Base-by-base conservation (phyloP, 2,888 invertebrate genomes). In the Eilema caniola region DNA sequence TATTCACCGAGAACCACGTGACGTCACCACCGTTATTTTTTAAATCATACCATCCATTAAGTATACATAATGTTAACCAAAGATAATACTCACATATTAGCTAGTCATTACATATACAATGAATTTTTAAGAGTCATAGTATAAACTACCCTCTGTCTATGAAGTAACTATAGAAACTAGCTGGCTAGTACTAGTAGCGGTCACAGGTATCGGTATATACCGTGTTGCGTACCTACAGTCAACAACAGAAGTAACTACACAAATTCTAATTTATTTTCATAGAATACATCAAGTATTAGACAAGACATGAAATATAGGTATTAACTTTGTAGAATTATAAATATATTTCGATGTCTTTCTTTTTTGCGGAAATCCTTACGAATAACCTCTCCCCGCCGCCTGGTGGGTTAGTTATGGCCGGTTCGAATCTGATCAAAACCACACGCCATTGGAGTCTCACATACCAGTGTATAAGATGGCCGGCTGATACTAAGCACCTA, bases 41-140 rank as follows among this genome's bases (percentile, higher is more conserved):
- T 37, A 16, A 10, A 63, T 63, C 10, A 25, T 11, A 47, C 12
- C 47, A 56, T 59, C 12, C 24, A 23, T 60, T 41, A n/a, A n/a
- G n/a, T n/a, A 37, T 11, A 8, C 33, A 20, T 20, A n/a, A 33
- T 53, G 33, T 41, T 56, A 23, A 74, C 81, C 83, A 82, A 83
- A 80, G 81, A 83, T 74, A 67, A 31, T 62, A 68, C 33, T 62
- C 60, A 62, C 47, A 7, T 68, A 62, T 69, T 72, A 31, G 71
- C 83, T 82, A 82, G 81, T 83, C 81, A 79, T 75, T 73, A 65
- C 57, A 57, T 65, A 67, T 65, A 61, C 69, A 70, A 74, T 74
- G 66, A 56, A 62, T 62, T n/a, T n/a, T n/a, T 73, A 74, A 75
- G 63, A 68, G 62, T 76, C 16, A 31, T 33, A 65, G 24, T 67